Evolutionary conservation across 2,888 invertebrate genomes (phyloP), one percentile per base, ranked within the genome.

Genomic region (Sepioteuthis lessoniana): DNA sequence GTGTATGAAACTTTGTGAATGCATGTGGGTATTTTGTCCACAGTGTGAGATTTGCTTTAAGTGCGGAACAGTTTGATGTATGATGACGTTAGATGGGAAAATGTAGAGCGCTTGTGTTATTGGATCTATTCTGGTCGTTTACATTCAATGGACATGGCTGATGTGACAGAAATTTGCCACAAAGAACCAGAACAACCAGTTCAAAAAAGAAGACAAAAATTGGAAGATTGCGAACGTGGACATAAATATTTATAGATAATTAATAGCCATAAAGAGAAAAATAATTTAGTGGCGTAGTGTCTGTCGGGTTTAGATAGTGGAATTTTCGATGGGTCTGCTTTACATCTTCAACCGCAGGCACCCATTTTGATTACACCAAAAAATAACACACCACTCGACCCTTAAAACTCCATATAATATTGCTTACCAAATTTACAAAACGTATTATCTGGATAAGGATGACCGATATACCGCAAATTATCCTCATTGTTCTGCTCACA

Each of bases 171-270:
- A n/a, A 31, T 76, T 76, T 76, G 31, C 76, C 13, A 35, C 76
- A n/a, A 13, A 35, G 31, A 76, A 76, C 76, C 76, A 76, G 76
- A 76, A 76, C 76, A 35, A 76, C 76, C 76, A 76, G 76, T 76
- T 76, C 19, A 16, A 76, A 55, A 76, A 76, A 76, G 35, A 76
- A 76, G 8, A 35, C n/a, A n/a, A 76, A 76, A 76, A 35, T 76
- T n/a, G 35, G 2, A 35, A 76, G n/a, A 76, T 76, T 76, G n/a
- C 76, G 76, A 76, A 35, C n/a, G n/a, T 16, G 76, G 16, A n/a
- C 76, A n/a, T 76, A n/a, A 76, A 76, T 76, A 76, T 76, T 76
- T 76, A 76, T 76, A 76, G n/a, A 76, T n/a, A 76, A 76, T 76
- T 76, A 76, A 76, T n/a, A 76, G n/a, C n/a, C 76, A 76, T 76